These are phyloP conservation scores for Caradrina clavipalpis DNA, from an alignment of 2,888 invertebrate species.

Conservation along the genomic window DNA sequence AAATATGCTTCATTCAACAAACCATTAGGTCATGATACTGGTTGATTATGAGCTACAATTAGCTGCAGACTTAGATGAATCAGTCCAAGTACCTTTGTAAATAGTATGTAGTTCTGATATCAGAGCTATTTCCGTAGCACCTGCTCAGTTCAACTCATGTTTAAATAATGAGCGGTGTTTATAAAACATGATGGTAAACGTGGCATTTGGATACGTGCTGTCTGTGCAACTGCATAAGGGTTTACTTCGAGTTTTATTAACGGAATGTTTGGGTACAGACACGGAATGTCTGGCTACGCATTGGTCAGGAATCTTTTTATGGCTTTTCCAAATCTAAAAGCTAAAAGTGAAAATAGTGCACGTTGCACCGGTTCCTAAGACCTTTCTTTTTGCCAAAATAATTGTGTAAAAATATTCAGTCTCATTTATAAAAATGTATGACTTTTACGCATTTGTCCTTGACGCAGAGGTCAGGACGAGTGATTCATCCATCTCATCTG, in stretches of 20 bases:
- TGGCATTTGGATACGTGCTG: conserved; percentile 27
- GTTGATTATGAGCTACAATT: conserved; percentile 23
- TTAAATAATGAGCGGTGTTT: conserved; percentile 34
- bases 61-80: conserved; percentile 40
- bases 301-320: neutral
- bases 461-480: conserved; percentile 24
- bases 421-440: neutral
- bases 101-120: conserved; percentile 36
- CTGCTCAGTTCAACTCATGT: conserved; percentile 22
- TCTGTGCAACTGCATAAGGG: conserved; percentile 2
- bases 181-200: conserved; percentile 20
- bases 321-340: neutral
- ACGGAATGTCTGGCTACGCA: conserved; percentile 3
- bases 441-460: conserved; percentile 30
- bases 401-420: neutral
- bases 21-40: conserved; percentile 24
- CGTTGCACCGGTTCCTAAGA: neutral
- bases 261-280: conserved; percentile 9
- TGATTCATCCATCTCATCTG: conserved; percentile 44
- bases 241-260: conserved; percentile 6
- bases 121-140: conserved; percentile 42
- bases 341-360: neutral
- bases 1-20: conserved; percentile 23
- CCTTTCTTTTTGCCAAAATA: neutral
- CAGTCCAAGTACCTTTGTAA: conserved; percentile 35